A percentile compares a stretch with the other conserved stretches of the same genome.
phyloP scores from a whole-genome alignment of 1,140 invertebrate species.

The Proctacanthus coquilletti region DNA sequence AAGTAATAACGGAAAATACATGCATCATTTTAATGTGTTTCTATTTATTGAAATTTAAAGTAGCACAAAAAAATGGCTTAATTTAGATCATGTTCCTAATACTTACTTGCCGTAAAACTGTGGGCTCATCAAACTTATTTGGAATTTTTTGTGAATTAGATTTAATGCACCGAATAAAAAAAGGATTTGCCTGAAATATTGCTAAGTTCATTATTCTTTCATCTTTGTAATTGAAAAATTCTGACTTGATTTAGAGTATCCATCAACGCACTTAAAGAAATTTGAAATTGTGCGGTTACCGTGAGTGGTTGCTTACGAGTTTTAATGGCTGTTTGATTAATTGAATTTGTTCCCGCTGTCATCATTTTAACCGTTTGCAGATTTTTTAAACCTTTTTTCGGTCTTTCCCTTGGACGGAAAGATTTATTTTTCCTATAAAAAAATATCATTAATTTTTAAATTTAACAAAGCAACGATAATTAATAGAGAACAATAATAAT shows the following conservation, averaged over 20 bases:
- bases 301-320: slow-evolving; percentile 75
- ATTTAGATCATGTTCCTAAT: neutral
- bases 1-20: too few relatives aligned
- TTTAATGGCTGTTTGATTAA: slow-evolving; percentile 37
- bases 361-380: slow-evolving; percentile 79
- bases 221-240: neutral
- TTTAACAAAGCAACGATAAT: neutral
- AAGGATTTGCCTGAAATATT: slow-evolving; percentile 62
- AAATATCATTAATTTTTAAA: neutral
- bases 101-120: slow-evolving; percentile 65
- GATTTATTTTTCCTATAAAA: slow-evolving; percentile 75
- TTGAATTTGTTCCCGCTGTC: slow-evolving; percentile 30
- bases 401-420: slow-evolving; percentile 61
- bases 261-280: slow-evolving; percentile 81
- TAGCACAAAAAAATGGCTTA: too few relatives aligned
- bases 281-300: slow-evolving; percentile 87
- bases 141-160: slow-evolving; percentile 84
- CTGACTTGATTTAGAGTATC: slow-evolving; percentile 66
- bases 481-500: slow-evolving; percentile 1
- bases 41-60: too few relatives aligned
- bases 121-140: slow-evolving; percentile 85
- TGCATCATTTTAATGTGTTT: too few relatives aligned
- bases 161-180: slow-evolving; percentile 95
- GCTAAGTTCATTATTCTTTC: neutral
- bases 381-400: slow-evolving; percentile 71